Conservation (phyloP, 2,888 invertebrate genomes). For the Entomobrya proxima region DNA sequence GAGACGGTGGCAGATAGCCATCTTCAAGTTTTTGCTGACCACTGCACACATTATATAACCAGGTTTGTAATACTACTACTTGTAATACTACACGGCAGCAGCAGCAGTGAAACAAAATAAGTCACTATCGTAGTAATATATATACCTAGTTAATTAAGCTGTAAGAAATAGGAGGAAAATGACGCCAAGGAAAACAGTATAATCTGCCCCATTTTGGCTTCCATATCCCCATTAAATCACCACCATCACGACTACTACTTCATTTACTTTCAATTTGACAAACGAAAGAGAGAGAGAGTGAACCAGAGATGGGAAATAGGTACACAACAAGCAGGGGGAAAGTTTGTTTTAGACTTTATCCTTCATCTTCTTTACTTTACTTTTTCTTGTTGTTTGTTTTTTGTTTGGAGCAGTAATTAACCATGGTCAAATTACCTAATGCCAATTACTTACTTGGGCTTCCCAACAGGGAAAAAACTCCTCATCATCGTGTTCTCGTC, state of each 20-base stretch:
- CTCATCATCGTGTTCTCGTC: background rate
- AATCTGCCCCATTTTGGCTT: background rate
- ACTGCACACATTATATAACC: background rate
- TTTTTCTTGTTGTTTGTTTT: background rate
- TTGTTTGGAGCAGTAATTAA: constrained; percentile 37
- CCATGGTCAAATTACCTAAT: constrained; percentile 47
- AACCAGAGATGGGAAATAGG: too few relatives aligned
- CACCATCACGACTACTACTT: background rate
- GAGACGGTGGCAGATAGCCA: background rate
- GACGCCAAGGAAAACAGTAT: background rate
- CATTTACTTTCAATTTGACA: constrained; percentile 28
- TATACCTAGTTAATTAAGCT: constrained; percentile 7
- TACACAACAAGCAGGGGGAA: background rate
- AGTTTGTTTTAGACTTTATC: background rate
- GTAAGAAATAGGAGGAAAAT: background rate
- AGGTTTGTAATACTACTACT: background rate
- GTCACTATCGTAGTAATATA: background rate
- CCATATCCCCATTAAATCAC: background rate
- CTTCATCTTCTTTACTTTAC: background rate
- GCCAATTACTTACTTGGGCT: constrained; percentile 36
- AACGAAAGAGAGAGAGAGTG: too few relatives aligned
- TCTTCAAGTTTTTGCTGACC: background rate
- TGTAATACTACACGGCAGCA: background rate
- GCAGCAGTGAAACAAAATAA: background rate
- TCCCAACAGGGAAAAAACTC: constrained; percentile 7